Base-by-base conservation (phyloP, 2,888 invertebrate genomes). In the Dryomyza anilis region DNA sequence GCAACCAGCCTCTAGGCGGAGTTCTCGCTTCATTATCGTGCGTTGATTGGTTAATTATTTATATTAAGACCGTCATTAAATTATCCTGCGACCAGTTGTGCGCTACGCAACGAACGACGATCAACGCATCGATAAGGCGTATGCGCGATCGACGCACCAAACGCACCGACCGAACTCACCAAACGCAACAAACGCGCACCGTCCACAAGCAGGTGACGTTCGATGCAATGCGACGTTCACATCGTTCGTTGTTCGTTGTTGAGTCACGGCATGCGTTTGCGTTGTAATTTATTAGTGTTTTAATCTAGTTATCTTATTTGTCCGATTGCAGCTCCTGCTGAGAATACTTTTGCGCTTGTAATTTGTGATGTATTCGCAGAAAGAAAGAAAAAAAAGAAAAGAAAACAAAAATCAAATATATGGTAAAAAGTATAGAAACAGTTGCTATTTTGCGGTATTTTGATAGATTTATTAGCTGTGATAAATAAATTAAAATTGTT, bases 261-360 rank as follows among this genome's bases (percentile, higher is more conserved):
- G 30, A 36, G 58, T 58, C 45, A 29, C 45, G 10, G 27, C 19
- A 33, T 50, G 23, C 4, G 27, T 58, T 63, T 55, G 14, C 61
- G 45, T 29, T 27, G 33, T 68, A 62, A 66, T 68, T 68, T 68
- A 68, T 68, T 64, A 63, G 45, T 59, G 43, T 64, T 62, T 66
- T 68, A 68, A 68, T 68, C 68, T 61, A 55, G 64, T 69, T 69
- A 69, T 69, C 68, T 67, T 29, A 65, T 65, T 65, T 67, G 68
- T 65, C 63, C 55, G 56, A 65, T 56, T 46, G 63, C 63, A 36
- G 66, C 68, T 66, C 68, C 68, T 58, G 68, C 68, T 69, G 68
- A 60, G 68, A 65, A 66, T 68, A 21, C 46, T 12, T 53, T 46
- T 58, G 45, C 45, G 6, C 25, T 50, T 60, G 19, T 46, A 33